Base-by-base conservation (phyloP, 2,888 invertebrate species). In the Amorpha juglandis region DNA sequence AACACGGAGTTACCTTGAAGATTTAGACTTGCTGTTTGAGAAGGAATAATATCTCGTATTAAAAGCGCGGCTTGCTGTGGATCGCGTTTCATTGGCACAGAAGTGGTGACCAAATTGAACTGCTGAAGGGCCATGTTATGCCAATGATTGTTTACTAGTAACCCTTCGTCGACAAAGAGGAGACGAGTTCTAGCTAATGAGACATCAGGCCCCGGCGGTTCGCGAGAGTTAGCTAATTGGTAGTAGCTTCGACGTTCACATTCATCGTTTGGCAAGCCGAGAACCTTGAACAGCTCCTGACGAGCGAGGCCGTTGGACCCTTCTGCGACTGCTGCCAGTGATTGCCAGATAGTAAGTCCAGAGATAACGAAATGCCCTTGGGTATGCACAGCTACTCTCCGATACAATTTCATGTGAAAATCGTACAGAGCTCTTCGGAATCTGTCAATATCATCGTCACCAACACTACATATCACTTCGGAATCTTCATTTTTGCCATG, bases 1-100 rank as follows among this genome's bases (percentile, higher is more conserved):
- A 80, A 51, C 0, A 78, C 65, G 0, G 80, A 80, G 50, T 80
- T 78, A 0, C 79, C 79, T 4, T 21, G 69, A 1, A 75, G 48
- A 62, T 77, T 50, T 0, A 72, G 66, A 14, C 45, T 65, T 19
- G 66, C 69, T 16, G 72, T 62, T 16, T 66, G 50, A 0, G 69
- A 70, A 21, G 62, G 70, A 62, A 75, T 69, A 3, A 66, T 63
- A 48, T 67, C 64, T 33, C 65, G 65, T 21, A 76, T 69, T 9
- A 62, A 62, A 14, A 70, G 48, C 0, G 68, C 66, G 33, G 71
- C 68, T 6, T 35, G 67, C 14, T 11, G 14, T 0, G 70, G 69
- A 21, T 74, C 64, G 8, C 38, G 47, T 58, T 65, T 74, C 12
- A 76, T 72, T 0, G 78, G 74, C 6, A 71, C 69, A 0, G 48